A percentile compares a stretch with the other conserved stretches of the same genome.
phyloP scores from a whole-genome alignment of 2,113 vertebrate species.

The Corythornis cristatus region DNA sequence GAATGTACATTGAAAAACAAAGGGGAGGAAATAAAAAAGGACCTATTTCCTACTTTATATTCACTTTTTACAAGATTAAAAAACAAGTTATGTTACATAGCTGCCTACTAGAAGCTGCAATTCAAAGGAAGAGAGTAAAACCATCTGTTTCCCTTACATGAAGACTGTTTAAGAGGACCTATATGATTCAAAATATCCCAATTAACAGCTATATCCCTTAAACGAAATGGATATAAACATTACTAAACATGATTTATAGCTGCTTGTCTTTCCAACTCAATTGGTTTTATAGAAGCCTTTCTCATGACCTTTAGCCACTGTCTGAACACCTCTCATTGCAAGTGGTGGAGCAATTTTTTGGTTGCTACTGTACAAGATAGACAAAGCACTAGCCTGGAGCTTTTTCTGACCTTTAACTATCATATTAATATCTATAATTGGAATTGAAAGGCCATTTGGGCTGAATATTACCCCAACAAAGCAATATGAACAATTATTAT shows the following conservation, averaged over 20 bases:
- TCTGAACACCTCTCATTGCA: background rate
- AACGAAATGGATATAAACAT: background rate
- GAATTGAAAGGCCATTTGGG: conserved; percentile 44
- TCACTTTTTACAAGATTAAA: background rate
- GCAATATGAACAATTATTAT: conserved; percentile 7
- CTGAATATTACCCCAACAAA: conserved; percentile 57
- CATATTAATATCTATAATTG: conserved; percentile 41
- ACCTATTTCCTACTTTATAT: background rate
- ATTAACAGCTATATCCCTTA: background rate
- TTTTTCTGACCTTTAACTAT: conserved; percentile 46
- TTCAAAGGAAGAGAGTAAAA: background rate
- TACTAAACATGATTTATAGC: background rate
- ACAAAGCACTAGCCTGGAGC: background rate
- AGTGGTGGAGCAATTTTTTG: background rate
- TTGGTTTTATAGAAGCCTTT: background rate
- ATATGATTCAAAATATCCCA: background rate
- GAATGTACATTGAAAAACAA: background rate
- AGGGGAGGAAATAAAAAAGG: background rate
- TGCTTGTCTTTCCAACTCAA: background rate
- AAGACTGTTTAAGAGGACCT: background rate
- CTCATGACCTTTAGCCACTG: background rate
- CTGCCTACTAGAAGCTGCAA: background rate
- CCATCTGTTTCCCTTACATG: background rate
- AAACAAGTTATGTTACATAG: background rate
- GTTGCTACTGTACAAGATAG: background rate